phyloP scores from a whole-genome alignment of 1,140 invertebrate genomes.

The Drosophila erecta region DNA sequence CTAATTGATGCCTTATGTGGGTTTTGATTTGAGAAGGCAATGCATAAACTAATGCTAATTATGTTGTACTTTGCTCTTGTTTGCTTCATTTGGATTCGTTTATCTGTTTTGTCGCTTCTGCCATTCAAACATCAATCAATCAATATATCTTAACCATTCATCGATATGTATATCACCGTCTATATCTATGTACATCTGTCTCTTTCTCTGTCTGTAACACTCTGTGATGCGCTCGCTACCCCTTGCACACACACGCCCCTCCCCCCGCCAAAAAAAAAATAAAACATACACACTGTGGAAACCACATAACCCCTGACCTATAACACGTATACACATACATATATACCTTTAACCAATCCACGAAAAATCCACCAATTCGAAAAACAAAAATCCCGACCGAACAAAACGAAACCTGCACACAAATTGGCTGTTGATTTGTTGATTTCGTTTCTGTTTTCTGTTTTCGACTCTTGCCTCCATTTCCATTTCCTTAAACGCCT shows the following conservation, averaged over 20 bases:
- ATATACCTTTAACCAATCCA: neutral
- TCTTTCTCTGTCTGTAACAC: slow-evolving; percentile 50
- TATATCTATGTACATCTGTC: slow-evolving; percentile 41
- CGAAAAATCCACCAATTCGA: neutral
- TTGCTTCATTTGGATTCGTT: slow-evolving; percentile 4
- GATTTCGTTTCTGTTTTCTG: slow-evolving; percentile 53
- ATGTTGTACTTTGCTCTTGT: slow-evolving; percentile 56
- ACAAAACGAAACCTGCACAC: slow-evolving; percentile 42
- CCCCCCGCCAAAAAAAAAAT: no score
- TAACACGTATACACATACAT: neutral
- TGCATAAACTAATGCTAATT: slow-evolving; percentile 59
- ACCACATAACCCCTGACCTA: neutral
- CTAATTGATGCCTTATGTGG: neutral
- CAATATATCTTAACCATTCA: slow-evolving; percentile 19
- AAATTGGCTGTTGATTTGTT: slow-evolving; percentile 79
- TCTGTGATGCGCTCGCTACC: slow-evolving; percentile 50
- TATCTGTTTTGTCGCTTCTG: slow-evolving; percentile 16
- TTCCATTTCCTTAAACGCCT: slow-evolving; percentile 15
- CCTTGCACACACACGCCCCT: slow-evolving; percentile 39
- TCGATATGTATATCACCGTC: slow-evolving; percentile 27
- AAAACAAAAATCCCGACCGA: slow-evolving; percentile 4
- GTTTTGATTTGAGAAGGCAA: neutral
- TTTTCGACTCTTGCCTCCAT: slow-evolving; percentile 37
- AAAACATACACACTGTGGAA: neutral
- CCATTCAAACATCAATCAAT: slow-evolving; percentile 20